Percentiles rank a stretch among this genome's conserved stretches.
These are phyloP conservation scores for Drosophila borealis DNA, from an alignment of 2,888 invertebrate genomes.

Conservation along the genomic window DNA sequence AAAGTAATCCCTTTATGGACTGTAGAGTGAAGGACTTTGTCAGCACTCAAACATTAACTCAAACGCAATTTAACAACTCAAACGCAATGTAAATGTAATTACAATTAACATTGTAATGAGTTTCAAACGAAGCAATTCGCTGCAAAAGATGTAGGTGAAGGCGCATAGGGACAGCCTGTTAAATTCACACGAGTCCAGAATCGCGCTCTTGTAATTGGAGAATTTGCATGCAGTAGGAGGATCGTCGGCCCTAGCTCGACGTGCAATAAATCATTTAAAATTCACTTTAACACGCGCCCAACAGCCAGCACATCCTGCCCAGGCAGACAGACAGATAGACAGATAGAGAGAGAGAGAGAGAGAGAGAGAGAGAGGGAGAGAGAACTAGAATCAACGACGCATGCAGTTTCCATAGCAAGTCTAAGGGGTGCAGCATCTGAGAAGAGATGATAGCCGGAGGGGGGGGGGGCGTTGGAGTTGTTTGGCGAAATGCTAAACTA, in stretches of 20 bases:
- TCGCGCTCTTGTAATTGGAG: slow-evolving; percentile 52
- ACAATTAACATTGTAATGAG: slow-evolving; percentile 66
- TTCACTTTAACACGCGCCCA: slow-evolving; percentile 69
- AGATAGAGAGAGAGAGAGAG: neutral
- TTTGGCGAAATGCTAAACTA: slow-evolving; percentile 69
- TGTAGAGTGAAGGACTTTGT: slow-evolving; percentile 4
- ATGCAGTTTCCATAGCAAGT: slow-evolving; percentile 47
- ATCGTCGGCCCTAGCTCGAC: slow-evolving; percentile 39
- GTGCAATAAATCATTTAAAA: slow-evolving; percentile 77
- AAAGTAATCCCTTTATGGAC: slow-evolving; percentile 9
- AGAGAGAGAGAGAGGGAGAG: neutral
- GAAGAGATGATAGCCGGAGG: no score
- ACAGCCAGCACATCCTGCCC: slow-evolving; percentile 35
- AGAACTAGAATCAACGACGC: slow-evolving; percentile 41
- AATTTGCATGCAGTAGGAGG: slow-evolving; percentile 38
- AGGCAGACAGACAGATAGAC: slow-evolving; percentile 3
- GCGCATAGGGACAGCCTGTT: neutral
- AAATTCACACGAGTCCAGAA: slow-evolving; percentile 32
- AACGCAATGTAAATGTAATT: slow-evolving; percentile 54
- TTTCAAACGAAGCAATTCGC: slow-evolving; percentile 12
- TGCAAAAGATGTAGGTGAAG: slow-evolving; percentile 2
- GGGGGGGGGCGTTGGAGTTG: slow-evolving; percentile 1
- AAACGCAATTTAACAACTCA: slow-evolving; percentile 11
- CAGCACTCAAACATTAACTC: slow-evolving; percentile 11
- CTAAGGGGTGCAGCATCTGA: neutral